Evolutionary conservation across 2,113 vertebrate species (phyloP), one percentile per base, ranked within the genome.

Genomic region (Eubucco bourcierii): DNA sequence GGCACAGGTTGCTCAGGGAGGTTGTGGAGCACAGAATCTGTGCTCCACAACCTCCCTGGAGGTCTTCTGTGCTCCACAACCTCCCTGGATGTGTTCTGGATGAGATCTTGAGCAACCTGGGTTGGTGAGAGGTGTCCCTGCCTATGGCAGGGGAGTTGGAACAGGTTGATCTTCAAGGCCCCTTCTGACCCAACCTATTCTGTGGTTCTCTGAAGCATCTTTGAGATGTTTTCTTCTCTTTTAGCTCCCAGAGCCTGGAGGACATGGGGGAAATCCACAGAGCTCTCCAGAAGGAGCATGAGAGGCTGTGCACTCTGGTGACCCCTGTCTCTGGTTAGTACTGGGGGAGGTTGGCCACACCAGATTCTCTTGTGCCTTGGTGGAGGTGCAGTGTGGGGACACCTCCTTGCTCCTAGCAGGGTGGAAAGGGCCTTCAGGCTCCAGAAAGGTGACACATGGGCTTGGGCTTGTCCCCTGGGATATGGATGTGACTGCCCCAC

Each of bases 221-320:
- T 61, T 72, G 41, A 89, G 33, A 12, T 0, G 0, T 2, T 65
- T 31, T 84, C 75, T 84, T 59, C 55, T 79, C 86, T 98, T 98
- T 96, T 90, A 99, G 99, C 89, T 98, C 98, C 28, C 98, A 98
- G 94, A 99, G 99, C 96, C 98, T 99, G 97, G 98, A 99, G 87
- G 98, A 98, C 6, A 95, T 98, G 17, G 97, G 91, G 7, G 96
- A 98, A 55, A 98, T 98, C 90, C 97, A 63, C 27, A 98, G 97
- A 94, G 98, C 98, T 80, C 97, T 98, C 92, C 98, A 98, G 84
- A 98, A 98, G 61, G 98, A 99, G 79, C 98, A 98, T 0, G 98
- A 99, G 73, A 97, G 97, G 89, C 84, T 97, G 67, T 94, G 96
- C 72, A 96, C 95, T 0, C 71, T 98, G 90, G 97, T 98, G 80